Base-by-base conservation (phyloP, 2,113 vertebrate genomes). In the Morone saxatilis region DNA sequence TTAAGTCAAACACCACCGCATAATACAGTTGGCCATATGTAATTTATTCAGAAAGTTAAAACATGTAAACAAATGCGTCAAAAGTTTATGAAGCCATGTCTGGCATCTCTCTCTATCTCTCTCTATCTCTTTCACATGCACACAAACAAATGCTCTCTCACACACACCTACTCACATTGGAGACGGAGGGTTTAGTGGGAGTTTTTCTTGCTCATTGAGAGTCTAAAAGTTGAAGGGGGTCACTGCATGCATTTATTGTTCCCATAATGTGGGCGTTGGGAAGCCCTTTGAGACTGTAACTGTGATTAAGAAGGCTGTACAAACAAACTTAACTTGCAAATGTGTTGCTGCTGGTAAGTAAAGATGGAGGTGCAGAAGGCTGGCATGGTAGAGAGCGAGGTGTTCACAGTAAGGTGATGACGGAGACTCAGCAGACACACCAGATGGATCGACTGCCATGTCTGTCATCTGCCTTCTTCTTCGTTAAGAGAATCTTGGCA, bases 181-280 rank as follows among this genome's bases (percentile, higher is more conserved):
- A 70, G 67, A 41, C 7, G 4, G 11, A 9, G 81, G 68, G 77
- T 76, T 67, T 77, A 51, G 88, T 88, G 71, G 88, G 81, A 86
- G 85, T 57, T 75, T 85, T 91, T 83, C 80, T 41, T 78, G 57
- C 76, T 85, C 62, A 77, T 48, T 84, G 56, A 84, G 36, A 81
- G 78, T 83, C 65, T 80, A 10, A 53, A 88, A 84, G 91, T 73
- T 50, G 66, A 36, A 54, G 73, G 25, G 31, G 89, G 84, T 91
- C 68, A 43, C 48, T 6, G 7, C 71, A 74, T 78, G 76, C 80
- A 80, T 87, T 72, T 59, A 75, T 81, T 78, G 71, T 81, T 83
- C 69, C 59, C 17, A 9, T 57, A 9, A 40, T 3, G 89, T 90
- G 75, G 88, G 88, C 0, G 69, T 75, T 0, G 45, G 61, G 57